Base-by-base conservation (phyloP, 2,888 invertebrate species). In the Euproctis similis region DNA sequence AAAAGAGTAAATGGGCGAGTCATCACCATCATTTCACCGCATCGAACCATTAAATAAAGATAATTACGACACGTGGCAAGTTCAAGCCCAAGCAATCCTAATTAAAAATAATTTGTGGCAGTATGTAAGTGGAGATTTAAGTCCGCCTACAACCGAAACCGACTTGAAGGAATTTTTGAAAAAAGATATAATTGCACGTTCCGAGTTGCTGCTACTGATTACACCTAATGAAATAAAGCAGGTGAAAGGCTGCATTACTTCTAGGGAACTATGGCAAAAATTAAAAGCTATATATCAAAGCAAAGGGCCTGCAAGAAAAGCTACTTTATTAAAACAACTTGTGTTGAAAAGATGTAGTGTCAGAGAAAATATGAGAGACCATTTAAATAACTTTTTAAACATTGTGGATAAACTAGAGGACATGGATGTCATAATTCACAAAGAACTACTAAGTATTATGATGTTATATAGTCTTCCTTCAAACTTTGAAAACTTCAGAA, bases 391-490 rank as follows among this genome's bases (percentile, higher is more conserved):
- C 8, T 18, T 18, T 7, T 8, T 18, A n/a, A n/a, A 4, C 18
- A 8, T 18, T 5, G 18, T 18, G 8, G n/a, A n/a, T n/a, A 18
- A 18, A 18, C 18, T 3, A n/a, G 18, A 3, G 8, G 18, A 18
- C 18, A 31, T 30, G 12, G 39, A 21, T 10, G 10, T 28, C 14
- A 16, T n/a, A 2, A 18, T 22, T 10, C 13, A 18, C 2, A 13
- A 12, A 6, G 14, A 43, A 8, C 12, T 39, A n/a, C 19, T 44
- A 8, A 31, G 14, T 3, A 41, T 44, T 1, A 36, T 44, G 25
- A 17, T 36, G 2, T 21, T 41, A 8, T 39, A 42, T 12, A 38
- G 38, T 8, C 27, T 37, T 4, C 21, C 34, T 5, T 2, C 24
- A 9, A 16, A 8, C 1, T 40, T 22, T 12, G 43, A 40, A 22